Base-by-base conservation (phyloP, 2,113 vertebrate genomes). In the Myodes glareolus region DNA sequence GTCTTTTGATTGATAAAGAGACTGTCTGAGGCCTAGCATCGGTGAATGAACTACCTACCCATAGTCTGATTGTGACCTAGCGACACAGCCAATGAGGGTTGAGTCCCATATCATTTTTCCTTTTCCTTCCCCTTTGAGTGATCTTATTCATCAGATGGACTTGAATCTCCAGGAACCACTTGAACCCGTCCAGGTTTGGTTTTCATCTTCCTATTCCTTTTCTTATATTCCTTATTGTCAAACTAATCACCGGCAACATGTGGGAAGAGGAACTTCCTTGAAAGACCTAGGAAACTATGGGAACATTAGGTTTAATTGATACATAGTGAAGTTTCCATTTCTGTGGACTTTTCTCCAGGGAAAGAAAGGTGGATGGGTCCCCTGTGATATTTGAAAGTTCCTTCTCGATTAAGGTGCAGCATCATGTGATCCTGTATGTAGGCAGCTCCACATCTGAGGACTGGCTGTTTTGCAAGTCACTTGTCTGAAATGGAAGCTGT, bases 1-100 rank as follows among this genome's bases (percentile, higher is more conserved):
- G 16, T 92, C 63, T n/a, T 75, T 84, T 75, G 67, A 91, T 67
- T 88, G 36, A 77, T 58, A 45, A 86, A 78, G 73, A 89, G 93
- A 95, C 89, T 1, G 0, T 58, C 58, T 9, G 42, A 96, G 89
- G 68, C 87, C 84, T 9, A 21, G 12, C 67, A 68, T 16, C 65
- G 67, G 7, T 75, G 88, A 52, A 45, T 27, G 33, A 61, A 27
- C 19, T 10, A 9, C 55, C 25, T 23, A 25, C 25, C 29, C 29
- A 13, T 16, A 90, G 47, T 61, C 77, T 63, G 52, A 88, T 12
- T 58, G 31, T 21, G 33, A 33, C 25, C 73, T 33, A 7, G 42
- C 31, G 52, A 50, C n/a, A 39, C 3, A 45, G 5, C n/a, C 63
- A 11, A 50, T 55, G 39, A 91, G 42, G 25, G 27, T 10, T 9